Base-by-base conservation (phyloP, 2,888 invertebrate genomes). In the Drosophila lacicola region DNA sequence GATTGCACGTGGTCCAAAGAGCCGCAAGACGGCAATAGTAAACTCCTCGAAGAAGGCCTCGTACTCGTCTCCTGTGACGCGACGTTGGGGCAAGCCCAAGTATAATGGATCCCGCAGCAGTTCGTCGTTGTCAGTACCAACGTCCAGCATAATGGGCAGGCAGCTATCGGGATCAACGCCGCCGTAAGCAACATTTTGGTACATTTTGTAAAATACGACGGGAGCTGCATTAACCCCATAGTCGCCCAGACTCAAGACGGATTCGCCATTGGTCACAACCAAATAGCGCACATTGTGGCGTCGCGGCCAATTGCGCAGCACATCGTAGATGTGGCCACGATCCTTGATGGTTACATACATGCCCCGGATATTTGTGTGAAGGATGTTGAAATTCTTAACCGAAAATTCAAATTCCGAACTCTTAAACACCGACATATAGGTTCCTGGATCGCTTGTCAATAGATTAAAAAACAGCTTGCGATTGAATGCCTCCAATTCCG, bases 41-140 rank as follows among this genome's bases (percentile, higher is more conserved):
- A 86, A 83, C 50, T 86, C 85, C 49, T 88, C 84, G 11, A 86
- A 80, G 14, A 86, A 65, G 6, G 58, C 45, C 0, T 69, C 55
- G 14, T 46, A 78, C 0, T 72, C 61, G 0, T 46, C 6, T 0
- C 42, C 45, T 0, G 49, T 8, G 6, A 44, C 8, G 0, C 85
- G 89, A 0, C 2, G 50, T 17, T 76, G 47, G 4, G 8, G 53
- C 4, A 88, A 0, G 0, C 85, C 85, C 14, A 56, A 5, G 21
- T 90, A 86, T 0, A 6, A 0, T 0, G 13, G 2, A 39, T 73
- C 57, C 0, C 47, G 2, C 0, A 60, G 17, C 13, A 84, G 19
- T 0, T 17, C 0, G 6, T 64, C 60, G 10, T 88, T 90, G 21
- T 86, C 42, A 1, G 84, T 88, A 47, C 85, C 85, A 11, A 74